Conservation (phyloP, 2,113 vertebrate genomes). For the Phodopus roborovskii region DNA sequence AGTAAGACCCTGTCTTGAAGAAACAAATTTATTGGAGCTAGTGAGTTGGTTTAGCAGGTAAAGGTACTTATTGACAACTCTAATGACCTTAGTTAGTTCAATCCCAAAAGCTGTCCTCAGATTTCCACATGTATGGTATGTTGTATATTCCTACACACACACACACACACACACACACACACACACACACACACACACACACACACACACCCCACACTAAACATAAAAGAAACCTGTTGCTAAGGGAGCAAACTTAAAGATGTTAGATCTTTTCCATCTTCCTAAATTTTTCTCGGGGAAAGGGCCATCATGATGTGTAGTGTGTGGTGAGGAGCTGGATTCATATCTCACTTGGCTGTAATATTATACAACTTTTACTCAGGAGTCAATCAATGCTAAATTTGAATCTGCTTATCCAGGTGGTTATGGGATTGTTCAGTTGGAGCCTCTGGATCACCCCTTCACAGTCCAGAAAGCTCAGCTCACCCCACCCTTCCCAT, state of each 20-base stretch:
- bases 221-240: neutral
- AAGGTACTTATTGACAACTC: neutral
- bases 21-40: neutral
- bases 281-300: neutral
- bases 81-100: neutral
- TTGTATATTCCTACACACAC: neutral
- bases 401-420: neutral
- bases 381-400: neutral
- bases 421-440: neutral
- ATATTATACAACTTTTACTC: neutral
- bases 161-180: neutral
- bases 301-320: neutral
- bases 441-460: neutral
- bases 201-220: neutral
- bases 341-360: neutral
- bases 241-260: neutral
- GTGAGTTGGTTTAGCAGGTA: neutral
- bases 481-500: neutral
- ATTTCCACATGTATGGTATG: neutral
- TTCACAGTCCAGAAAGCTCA: neutral
- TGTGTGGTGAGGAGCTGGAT: neutral
- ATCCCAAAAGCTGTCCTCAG: neutral
- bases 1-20: neutral
- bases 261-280: conserved; percentile 24
- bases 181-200: neutral